These are phyloP conservation scores for Eospalax fontanierii DNA, from an alignment of 2,797 vertebrate species.

Conservation along the genomic window DNA sequence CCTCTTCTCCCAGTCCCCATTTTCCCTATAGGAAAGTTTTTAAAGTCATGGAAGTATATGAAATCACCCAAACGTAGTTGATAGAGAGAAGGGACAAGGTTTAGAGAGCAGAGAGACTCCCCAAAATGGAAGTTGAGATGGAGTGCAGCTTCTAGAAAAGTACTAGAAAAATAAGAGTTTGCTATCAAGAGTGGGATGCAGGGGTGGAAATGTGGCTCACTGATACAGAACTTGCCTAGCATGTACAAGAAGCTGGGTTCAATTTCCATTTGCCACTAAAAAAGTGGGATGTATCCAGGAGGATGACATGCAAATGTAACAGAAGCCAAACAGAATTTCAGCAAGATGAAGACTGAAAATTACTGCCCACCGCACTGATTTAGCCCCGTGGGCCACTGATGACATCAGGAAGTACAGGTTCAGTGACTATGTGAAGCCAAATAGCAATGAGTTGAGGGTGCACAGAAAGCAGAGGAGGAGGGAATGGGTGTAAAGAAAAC, in stretches of 20 bases:
- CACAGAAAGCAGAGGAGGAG: not conserved
- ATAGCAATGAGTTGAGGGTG: not conserved
- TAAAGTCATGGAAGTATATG: constrained; percentile 36
- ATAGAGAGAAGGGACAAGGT: not conserved
- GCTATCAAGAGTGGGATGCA: not conserved
- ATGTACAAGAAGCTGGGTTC: not conserved
- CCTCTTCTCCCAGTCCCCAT: not conserved
- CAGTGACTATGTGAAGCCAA: not conserved
- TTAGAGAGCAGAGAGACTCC: not conserved
- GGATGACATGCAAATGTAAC: not conserved
- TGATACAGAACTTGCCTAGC: not conserved
- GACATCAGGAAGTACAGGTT: constrained; percentile 16
- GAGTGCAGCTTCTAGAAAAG: not conserved
- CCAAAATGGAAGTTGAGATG: not conserved
- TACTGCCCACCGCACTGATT: not conserved
- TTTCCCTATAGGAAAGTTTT: not conserved
- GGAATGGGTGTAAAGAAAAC: not conserved
- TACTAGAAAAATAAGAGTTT: constrained; percentile 25
- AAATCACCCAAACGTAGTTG: constrained; percentile 33
- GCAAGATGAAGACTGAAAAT: constrained; percentile 7
- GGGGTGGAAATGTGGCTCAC: not conserved
- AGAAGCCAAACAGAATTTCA: constrained; percentile 11
- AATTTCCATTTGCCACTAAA: not conserved
- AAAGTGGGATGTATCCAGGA: not conserved
- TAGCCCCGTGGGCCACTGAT: not conserved